These are phyloP conservation scores for Toxostoma redivivum DNA, from an alignment of 2,113 vertebrate genomes.

Conservation along the genomic window DNA sequence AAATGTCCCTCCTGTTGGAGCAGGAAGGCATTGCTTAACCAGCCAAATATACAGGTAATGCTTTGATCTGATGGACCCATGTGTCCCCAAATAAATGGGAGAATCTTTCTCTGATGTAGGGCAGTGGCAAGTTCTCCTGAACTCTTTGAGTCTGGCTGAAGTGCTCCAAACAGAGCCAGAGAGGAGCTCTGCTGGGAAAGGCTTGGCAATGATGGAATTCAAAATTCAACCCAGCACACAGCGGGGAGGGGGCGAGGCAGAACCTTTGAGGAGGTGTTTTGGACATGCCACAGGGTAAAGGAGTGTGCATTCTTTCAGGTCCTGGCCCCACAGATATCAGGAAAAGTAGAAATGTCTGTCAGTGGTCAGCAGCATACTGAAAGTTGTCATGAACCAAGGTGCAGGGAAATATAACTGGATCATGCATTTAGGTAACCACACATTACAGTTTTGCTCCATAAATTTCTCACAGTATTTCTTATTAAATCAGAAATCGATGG, in stretches of 20 bases:
- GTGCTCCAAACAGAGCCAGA: background rate
- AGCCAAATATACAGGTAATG: background rate
- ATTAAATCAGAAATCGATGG: background rate
- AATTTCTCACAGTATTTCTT: background rate
- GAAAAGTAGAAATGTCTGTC: background rate
- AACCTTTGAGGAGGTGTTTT: background rate
- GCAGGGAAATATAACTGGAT: background rate
- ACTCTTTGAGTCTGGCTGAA: fast-evolving
- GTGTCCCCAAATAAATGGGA: background rate
- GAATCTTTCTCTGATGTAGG: background rate
- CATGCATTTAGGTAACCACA: background rate
- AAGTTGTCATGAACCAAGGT: background rate
- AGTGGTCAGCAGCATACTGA: background rate
- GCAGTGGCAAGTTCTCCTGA: background rate
- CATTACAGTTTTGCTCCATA: background rate
- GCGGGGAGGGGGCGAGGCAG: background rate
- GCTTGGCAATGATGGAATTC: background rate
- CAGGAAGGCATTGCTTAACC: background rate
- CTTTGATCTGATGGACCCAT: background rate
- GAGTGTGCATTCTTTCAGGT: background rate
- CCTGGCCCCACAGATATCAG: background rate
- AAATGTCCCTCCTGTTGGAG: background rate
- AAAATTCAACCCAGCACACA: fast-evolving
- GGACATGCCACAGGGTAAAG: background rate
- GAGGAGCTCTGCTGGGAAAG: background rate